Evolutionary conservation across 2,113 vertebrate genomes (phyloP), one percentile per base, ranked within the genome.

Genomic region (Pangasianodon hypophthalmus): DNA sequence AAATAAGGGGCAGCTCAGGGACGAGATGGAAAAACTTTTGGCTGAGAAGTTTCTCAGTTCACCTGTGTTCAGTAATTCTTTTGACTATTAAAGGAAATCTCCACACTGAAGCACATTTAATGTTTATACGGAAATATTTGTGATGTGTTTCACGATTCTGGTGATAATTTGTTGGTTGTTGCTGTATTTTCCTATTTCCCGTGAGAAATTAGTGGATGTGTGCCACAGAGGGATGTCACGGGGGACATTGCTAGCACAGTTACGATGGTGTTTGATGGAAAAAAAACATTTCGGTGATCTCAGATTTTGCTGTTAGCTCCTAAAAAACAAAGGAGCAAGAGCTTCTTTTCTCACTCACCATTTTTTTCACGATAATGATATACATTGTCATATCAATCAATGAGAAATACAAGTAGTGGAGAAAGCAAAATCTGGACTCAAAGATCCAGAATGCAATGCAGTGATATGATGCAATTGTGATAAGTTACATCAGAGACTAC

Each of bases 1-100:
- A 95, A 95, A 96, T 94, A 95, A 90, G 92, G 89, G 94, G 92
- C 93, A 92, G 93, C 94, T 96, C 93, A 95, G 92, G 94, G 92
- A 95, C 92, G 94, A 94, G 94, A 94, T 94, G 93, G 91, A 91
- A 92, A 91, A 58, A 26, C 52, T 87, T 89, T 90, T 84, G 91
- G 91, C 88, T 87, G 88, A 93, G 94, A 92, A 92, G 87, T 93
- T 92, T 90, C 82, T 92, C 93, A 93, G 90, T 77, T 89, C 87
- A 91, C 87, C 94, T 91, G 90, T 92, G 88, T 93, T 94, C 91
- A 79, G 75, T 26, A 26, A 79, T 13, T 29, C 24, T 13, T 79
- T 32, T 52, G 26, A 54, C 48, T 52, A 18, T 52, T 52, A 16
- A 81, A 80, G 6, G 48, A 81, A 81, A 50, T 50, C 75, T 1